Conservation (phyloP, 2,113 vertebrate genomes). For the Sceloporus tristichus region DNA sequence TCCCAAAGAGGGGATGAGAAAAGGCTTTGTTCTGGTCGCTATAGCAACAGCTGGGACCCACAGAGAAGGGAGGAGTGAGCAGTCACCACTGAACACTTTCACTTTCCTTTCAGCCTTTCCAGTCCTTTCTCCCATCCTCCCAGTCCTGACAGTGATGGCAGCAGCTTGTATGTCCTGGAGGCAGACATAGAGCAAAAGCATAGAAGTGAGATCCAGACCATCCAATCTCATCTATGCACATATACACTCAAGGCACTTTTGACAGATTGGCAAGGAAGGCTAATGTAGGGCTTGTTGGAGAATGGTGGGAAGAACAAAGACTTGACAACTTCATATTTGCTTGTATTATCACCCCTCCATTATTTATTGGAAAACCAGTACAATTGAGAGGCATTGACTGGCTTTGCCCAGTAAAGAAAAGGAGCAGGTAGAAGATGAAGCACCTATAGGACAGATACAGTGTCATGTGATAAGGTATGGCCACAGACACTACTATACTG, state of each 20-base stretch:
- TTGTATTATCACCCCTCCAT: neutral
- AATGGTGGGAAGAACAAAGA: neutral
- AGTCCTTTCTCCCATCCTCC: neutral
- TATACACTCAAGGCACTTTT: neutral
- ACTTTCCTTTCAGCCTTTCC: slow-evolving; percentile 74
- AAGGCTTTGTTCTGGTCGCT: slow-evolving; percentile 92
- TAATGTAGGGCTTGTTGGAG: neutral
- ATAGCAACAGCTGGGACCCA: slow-evolving; percentile 86
- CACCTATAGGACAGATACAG: too few species aligned
- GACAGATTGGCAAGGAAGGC: neutral
- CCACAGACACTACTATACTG: too few species aligned
- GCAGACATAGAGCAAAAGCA: neutral
- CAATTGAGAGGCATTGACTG: too few species aligned
- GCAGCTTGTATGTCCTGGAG: neutral
- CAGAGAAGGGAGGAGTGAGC: slow-evolving; percentile 62
- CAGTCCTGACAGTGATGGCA: neutral
- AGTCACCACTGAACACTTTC: slow-evolving; percentile 68
- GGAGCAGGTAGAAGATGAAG: too few species aligned
- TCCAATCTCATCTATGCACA: neutral
- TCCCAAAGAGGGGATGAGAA: slow-evolving; percentile 90
- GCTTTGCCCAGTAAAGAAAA: too few species aligned
- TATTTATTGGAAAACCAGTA: too few species aligned
- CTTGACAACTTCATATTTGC: neutral
- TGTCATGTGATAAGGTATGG: too few species aligned
- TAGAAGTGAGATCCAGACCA: neutral